Evolutionary conservation across 2,888 invertebrate genomes (phyloP), one percentile per base, ranked within the genome.

Genomic region (Dryadula phaetusa): DNA sequence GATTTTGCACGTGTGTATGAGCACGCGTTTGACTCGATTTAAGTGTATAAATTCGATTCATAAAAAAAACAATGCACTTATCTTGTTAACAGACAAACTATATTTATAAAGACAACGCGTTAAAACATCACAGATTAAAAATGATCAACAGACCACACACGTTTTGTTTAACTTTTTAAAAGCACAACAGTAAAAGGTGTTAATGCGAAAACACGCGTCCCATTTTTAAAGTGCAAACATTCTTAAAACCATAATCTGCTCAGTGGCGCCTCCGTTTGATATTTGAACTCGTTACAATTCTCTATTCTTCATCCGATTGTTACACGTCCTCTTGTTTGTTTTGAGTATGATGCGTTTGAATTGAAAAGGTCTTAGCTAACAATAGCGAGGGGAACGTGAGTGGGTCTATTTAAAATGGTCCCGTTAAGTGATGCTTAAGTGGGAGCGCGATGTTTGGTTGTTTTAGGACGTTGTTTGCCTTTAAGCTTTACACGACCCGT

Each of bases 151-250:
- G 91, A 89, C 92, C 92, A 89, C 92, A 91, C 92, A 91, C 88
- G 85, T 75, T 52, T 16, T 74, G 74, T 73, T 75, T 71, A 71
- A 66, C 72, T 79, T 78, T 80, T 81, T 85, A 84, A 85, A 86
- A 87, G 84, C 81, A 82, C 82, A 82, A 84, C 87, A 90, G 87
- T 92, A 89, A 91, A 92, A 91, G 90, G 92, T 88, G 92, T 82
- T 92, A 92, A 92, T 81, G 83, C 84, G 84, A 87, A 91, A 89
- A 84, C 83, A 85, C 77, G 68, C 75, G 83, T 83, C 80, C 87
- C 87, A 86, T 89, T 88, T 88, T 88, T 86, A 82, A 81, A 88
- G 85, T 77, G 78, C 82, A 88, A 91, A 90, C 84, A 89, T 74
- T 78, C 76, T 85, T 85, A 87, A 84, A 84, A 82, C 88, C 80